Conservation (phyloP, 2,113 vertebrate species). For the Tonatia bakeri region DNA sequence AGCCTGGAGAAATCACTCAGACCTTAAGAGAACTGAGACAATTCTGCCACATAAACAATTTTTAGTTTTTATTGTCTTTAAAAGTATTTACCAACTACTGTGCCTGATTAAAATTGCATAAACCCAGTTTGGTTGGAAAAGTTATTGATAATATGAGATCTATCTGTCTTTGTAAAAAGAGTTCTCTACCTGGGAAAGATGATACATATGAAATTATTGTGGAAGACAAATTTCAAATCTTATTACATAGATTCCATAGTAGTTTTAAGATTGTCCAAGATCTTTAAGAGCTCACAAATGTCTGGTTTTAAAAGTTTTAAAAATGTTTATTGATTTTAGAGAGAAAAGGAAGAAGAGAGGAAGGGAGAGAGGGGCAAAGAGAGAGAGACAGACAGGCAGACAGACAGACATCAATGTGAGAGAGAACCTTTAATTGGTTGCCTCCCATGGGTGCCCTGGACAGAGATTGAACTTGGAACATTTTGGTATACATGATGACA, state of each 20-base stretch:
- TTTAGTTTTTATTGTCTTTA: background rate
- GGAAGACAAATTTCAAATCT: background rate
- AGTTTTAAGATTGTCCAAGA: background rate
- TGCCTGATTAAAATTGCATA: background rate
- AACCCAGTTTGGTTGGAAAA: background rate
- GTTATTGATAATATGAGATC: background rate
- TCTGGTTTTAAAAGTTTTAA: background rate
- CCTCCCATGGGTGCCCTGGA: no score
- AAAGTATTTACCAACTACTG: background rate
- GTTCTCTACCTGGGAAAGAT: background rate
- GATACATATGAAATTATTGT: background rate
- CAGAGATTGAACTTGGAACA: no score
- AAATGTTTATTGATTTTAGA: no score
- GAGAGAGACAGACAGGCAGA: no score
- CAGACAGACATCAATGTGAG: no score
- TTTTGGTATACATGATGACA: no score
- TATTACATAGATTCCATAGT: background rate
- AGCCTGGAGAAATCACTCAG: background rate
- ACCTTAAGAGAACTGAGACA: background rate
- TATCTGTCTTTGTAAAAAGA: background rate
- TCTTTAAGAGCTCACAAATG: background rate
- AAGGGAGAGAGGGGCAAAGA: no score
- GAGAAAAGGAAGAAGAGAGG: no score
- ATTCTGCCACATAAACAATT: background rate
- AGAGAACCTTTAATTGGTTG: no score